Conservation (phyloP, 37 sponge, comb jelly and placozoan genomes). For the Geodia barretti region DNA sequence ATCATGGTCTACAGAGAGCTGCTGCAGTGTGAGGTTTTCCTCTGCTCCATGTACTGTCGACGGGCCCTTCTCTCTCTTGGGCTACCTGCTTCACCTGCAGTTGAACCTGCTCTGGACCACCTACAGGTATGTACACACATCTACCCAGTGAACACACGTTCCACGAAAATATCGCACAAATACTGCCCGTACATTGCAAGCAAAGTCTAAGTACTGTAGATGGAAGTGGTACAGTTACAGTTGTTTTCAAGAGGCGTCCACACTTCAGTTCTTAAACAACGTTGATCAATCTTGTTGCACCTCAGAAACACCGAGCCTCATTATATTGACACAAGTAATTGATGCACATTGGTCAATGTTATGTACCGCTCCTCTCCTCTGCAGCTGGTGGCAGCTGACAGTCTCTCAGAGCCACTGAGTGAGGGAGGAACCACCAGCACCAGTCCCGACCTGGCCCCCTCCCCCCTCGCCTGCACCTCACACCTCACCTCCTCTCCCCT, state of each 20-base stretch:
- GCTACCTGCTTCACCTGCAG: not conserved
- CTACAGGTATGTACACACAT: not conserved
- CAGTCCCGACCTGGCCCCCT: conserved; percentile 45
- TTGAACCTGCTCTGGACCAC: conserved; percentile 3
- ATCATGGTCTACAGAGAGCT: conserved; percentile 69
- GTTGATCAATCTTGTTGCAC: too few relatives aligned
- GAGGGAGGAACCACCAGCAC: conserved; percentile 47
- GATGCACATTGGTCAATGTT: too few relatives aligned
- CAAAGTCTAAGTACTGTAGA: too few relatives aligned
- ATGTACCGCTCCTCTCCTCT: too few relatives aligned
- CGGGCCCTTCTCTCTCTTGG: conserved; percentile 51
- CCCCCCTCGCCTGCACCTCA: conserved; percentile 10
- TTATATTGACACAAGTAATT: not conserved
- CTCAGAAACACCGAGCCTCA: too few relatives aligned
- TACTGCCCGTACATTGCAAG: too few relatives aligned
- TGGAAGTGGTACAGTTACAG: too few relatives aligned
- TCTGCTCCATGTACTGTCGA: conserved; percentile 77
- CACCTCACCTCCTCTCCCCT: conserved; percentile 48
- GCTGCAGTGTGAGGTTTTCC: conserved; percentile 63
- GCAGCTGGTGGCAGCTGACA: conserved; percentile 34
- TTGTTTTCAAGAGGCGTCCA: too few relatives aligned
- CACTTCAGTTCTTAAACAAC: too few relatives aligned
- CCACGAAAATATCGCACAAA: too few relatives aligned
- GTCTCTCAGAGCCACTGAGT: conserved; percentile 35
- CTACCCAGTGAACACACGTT: too few relatives aligned